phyloP scores from a whole-genome alignment of 2,113 vertebrate genomes.

The Pseudorhombus dupliciocellatus region DNA sequence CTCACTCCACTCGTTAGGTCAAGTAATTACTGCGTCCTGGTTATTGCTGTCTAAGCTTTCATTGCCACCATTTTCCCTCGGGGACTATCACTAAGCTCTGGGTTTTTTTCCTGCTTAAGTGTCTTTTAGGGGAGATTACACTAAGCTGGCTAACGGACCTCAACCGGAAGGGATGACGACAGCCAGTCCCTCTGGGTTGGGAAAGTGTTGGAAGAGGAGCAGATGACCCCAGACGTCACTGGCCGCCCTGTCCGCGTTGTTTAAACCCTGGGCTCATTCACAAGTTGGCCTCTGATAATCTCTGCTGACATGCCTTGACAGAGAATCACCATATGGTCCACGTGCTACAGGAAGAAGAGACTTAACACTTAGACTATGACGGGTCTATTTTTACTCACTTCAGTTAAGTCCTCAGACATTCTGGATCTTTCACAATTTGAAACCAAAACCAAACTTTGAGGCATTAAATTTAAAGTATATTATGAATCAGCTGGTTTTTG shows the following conservation, averaged over 20 bases:
- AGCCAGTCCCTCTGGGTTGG: not conserved
- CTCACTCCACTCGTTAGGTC: not conserved
- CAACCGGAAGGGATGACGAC: conserved; percentile 42
- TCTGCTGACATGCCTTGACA: conserved; percentile 6
- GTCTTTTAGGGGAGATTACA: conserved; percentile 65
- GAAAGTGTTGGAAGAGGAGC: conserved; percentile 14
- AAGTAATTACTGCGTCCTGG: conserved; percentile 2
- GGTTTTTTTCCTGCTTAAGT: conserved; percentile 21
- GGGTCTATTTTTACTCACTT: not conserved
- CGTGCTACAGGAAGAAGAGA: not conserved
- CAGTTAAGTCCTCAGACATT: too few relatives aligned
- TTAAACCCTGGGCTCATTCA: conserved; percentile 53
- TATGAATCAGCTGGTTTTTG: not conserved
- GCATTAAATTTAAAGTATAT: not conserved
- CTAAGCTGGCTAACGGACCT: conserved; percentile 48
- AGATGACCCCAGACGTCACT: conserved; percentile 19
- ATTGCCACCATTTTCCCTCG: conserved; percentile 28
- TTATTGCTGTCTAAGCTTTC: conserved; percentile 43
- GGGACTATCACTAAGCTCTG: conserved; percentile 32
- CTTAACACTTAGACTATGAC: not conserved
- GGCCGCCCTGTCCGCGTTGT: conserved; percentile 6
- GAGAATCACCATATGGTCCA: not conserved
- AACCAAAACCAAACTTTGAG: too few relatives aligned
- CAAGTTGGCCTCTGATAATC: conserved; percentile 34
- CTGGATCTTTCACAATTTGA: too few relatives aligned